Base-by-base conservation (phyloP, 2,888 invertebrate genomes). In the Plebejus anna region DNA sequence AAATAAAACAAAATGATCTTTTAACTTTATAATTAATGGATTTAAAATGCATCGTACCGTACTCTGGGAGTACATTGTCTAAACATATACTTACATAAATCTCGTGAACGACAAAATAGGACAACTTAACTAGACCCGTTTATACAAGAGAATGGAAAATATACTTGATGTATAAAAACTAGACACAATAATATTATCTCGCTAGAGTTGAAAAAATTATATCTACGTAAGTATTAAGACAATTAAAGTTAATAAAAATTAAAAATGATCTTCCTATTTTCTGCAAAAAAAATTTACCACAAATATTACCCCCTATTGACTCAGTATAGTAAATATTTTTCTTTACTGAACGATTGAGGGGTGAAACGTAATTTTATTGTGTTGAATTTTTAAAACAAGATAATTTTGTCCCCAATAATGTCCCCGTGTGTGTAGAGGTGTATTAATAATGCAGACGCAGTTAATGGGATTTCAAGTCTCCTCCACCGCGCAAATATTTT, bases 31-130 rank as follows among this genome's bases (percentile, higher is more conserved):
- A 89, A 89, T 88, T 88, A 86, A 86, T 89, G 84, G 86, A 90
- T 89, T 90, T 87, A 90, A 90, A 90, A 91, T 90, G 90, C 87
- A 88, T 88, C 85, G 82, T 85, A 83, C 85, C 83, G 88, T 82
- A 89, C 89, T 81, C 82, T 81, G 78, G 82, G 77, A 85, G 88
- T 85, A 87, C 86, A 84, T 89, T 86, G 84, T 87, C 88, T 88
- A 89, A 89, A 89, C 85, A 85, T 88, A 87, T 84, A 89, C 86
- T 87, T 86, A 89, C 83, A 81, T 79, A 81, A 79, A 82, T 83
- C 84, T 76, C 78, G 81, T 77, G 80, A 79, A 79, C 79, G 82
- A 82, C 80, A 80, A 81, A 80, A 79, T 79, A 78, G 72, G 57
- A 78, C 78, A 79, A 66, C 73, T 70, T 55, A 79, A 76, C 73